Evolutionary conservation across 2,888 invertebrate species (phyloP), one percentile per base, ranked within the genome.

Genomic region (Eristalis intricaria): DNA sequence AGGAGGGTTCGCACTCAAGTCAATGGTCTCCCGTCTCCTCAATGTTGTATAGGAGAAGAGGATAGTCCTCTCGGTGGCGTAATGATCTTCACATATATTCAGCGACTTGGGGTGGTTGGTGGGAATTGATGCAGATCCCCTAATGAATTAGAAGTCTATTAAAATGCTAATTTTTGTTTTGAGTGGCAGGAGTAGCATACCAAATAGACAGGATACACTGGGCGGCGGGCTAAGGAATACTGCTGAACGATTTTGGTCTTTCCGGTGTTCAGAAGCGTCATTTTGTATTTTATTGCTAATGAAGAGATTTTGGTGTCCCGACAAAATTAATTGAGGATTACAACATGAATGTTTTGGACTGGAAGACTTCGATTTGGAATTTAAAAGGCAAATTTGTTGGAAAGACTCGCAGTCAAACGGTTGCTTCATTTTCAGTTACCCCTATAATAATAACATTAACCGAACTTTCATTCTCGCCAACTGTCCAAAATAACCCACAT

Each of bases 71-170:
- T 35, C 80, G 65, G 43, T 60, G 58, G 79, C 22, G 43, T 79
- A 84, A 84, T 78, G 74, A 78, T 78, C 71, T 29, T 58, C 79
- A 83, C 70, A 83, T 82, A 74, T 74, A 86, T 22, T 56, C 56
- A 60, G 74, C 35, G 74, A 22, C 19, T 60, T 10, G 38, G 10
- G 38, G 23, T 69, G 38, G 23, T 69, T 69, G 38, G 74, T 60
- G 65, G 71, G 79, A 71, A 83, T 83, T 87, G 87, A 68, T 87
- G 84, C 74, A 73, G 79, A 84, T 79, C 84, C 87, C 87, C 87
- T 79, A 87, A 87, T 87, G 84, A 87, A 87, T 87, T 87, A 87
- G 87, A 79, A 87, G 87, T 87, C 87, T 87, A 87, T 87, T 87
- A 84, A 87, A 87, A 87, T 87, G 87, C 87, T 87, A 87, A 87